Percentiles rank a stretch among this genome's conserved stretches.
These are phyloP conservation scores for Drosophila meridiana DNA, from an alignment of 2,888 invertebrate species.

Conservation along the genomic window DNA sequence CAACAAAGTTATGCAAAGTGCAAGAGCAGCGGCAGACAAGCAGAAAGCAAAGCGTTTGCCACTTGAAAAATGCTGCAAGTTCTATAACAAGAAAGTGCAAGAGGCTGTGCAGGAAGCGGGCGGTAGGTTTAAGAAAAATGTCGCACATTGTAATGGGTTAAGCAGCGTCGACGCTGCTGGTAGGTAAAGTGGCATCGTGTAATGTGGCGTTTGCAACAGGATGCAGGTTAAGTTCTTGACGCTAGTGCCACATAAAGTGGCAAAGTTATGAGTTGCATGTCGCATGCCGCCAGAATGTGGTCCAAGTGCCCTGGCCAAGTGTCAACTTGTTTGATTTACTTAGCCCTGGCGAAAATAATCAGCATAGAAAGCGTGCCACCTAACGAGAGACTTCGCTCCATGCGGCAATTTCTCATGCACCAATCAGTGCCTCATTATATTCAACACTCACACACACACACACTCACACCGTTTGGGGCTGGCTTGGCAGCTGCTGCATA, in stretches of 20 bases:
- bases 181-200: slow-evolving; percentile 38
- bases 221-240: slow-evolving; percentile 79
- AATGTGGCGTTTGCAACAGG: slow-evolving; percentile 66
- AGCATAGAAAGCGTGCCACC: slow-evolving; percentile 40
- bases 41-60: slow-evolving; percentile 62
- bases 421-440: slow-evolving; percentile 81
- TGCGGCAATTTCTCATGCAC: slow-evolving; percentile 73
- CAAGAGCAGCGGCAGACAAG: slow-evolving; percentile 60
- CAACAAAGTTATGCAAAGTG: slow-evolving; percentile 81
- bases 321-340: slow-evolving; percentile 80
- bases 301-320: slow-evolving; percentile 63
- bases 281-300: slow-evolving; percentile 44
- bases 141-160: slow-evolving; percentile 76
- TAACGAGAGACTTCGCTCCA: slow-evolving; percentile 31
- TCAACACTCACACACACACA: slow-evolving; percentile 36
- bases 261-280: slow-evolving; percentile 63
- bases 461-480: slow-evolving; percentile 14
- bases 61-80: slow-evolving; percentile 69
- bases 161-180: slow-evolving; percentile 27
- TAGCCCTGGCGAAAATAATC: slow-evolving; percentile 62
- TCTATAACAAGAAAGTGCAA: slow-evolving; percentile 15
- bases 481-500: slow-evolving; percentile 37
- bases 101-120: not conserved
- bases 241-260: slow-evolving; percentile 73
- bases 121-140: slow-evolving; percentile 45